Percentiles rank a stretch among this genome's conserved stretches.
Conservation (phyloP, 2,797 vertebrate genomes). For the Phalanger gymnotis region DNA sequence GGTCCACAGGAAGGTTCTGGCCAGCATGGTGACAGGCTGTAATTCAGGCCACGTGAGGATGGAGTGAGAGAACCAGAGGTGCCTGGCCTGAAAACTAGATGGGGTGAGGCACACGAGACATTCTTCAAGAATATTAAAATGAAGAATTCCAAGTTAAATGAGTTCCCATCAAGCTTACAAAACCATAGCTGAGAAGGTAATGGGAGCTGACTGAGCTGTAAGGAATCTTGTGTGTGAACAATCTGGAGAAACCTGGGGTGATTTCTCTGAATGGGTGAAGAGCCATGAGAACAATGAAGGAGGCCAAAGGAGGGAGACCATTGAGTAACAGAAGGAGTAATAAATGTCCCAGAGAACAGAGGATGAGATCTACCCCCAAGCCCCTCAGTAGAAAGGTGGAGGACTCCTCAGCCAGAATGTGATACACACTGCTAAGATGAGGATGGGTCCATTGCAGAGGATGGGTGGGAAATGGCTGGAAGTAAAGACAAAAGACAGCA, state of each 20-base stretch:
- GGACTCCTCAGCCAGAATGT: background rate
- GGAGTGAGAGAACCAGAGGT: background rate
- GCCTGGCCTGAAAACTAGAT: background rate
- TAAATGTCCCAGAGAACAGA: background rate
- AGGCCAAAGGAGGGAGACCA: background rate
- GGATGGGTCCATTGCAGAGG: background rate
- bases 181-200: too few relatives aligned
- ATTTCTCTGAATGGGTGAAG: background rate
- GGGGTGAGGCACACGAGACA: too few relatives aligned
- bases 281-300: background rate
- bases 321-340: background rate
- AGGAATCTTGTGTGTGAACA: too few relatives aligned
- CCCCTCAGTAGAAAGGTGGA: background rate
- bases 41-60: background rate
- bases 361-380: background rate
- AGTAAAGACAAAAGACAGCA: background rate
- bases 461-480: background rate
- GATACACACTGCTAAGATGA: background rate
- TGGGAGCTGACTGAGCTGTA: too few relatives aligned
- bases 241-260: too few relatives aligned
- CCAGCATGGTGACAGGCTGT: too few relatives aligned
- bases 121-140: too few relatives aligned
- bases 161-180: too few relatives aligned
- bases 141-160: too few relatives aligned
- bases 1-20: background rate